Conservation (phyloP, 2,797 vertebrate species). For the Rhinella marina region DNA sequence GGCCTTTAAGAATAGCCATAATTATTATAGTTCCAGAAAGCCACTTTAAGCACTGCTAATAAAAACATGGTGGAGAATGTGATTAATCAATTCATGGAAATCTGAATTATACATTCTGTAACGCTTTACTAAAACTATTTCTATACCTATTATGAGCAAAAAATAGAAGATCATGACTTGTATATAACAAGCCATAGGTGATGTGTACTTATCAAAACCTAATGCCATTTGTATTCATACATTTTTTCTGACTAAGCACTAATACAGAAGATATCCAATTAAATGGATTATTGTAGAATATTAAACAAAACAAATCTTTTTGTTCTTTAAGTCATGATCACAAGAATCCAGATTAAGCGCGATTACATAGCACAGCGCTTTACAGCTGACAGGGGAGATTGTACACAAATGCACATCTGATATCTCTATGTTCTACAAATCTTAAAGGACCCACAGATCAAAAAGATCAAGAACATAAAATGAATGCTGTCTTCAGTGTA, state of each 20-base stretch:
- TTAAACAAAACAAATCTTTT: constrained; percentile 15
- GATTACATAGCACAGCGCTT: background rate
- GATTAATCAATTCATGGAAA: background rate
- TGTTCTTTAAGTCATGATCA: constrained; percentile 32
- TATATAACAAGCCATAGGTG: background rate
- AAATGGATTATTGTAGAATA: constrained; percentile 28
- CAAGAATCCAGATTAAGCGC: constrained; percentile 24
- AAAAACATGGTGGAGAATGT: background rate
- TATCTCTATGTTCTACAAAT: constrained; percentile 22
- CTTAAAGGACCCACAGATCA: constrained; percentile 46
- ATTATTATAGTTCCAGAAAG: background rate
- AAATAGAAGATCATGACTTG: background rate
- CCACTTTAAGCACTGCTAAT: background rate
- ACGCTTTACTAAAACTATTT: background rate
- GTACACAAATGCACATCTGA: constrained; percentile 35
- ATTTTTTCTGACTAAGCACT: background rate
- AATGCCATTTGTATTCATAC: background rate
- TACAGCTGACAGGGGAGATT: constrained; percentile 22
- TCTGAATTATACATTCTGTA: background rate
- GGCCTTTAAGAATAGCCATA: too few species aligned
- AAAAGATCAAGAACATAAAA: constrained; percentile 34
- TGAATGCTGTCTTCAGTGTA: constrained; percentile 18
- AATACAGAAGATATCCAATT: constrained; percentile 30
- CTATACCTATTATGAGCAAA: background rate
- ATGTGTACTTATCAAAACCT: background rate